These are phyloP conservation scores for Drosophila pachea DNA, from an alignment of 1,140 invertebrate species.

Conservation along the genomic window DNA sequence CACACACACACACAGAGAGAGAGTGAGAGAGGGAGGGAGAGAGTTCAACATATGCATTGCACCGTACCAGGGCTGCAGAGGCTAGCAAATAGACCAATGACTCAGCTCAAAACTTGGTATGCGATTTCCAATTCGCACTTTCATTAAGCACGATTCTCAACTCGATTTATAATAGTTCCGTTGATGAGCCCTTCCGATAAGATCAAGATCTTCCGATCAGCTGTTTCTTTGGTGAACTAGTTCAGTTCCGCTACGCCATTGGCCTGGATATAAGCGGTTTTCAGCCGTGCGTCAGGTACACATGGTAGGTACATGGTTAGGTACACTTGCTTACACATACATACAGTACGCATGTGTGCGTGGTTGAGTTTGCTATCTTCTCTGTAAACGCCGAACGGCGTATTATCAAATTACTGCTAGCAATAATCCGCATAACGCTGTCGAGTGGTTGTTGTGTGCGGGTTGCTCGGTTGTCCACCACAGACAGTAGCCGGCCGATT, in stretches of 20 bases:
- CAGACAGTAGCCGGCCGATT: constrained; percentile 6
- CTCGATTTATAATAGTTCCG: too few species aligned
- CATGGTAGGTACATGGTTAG: too few species aligned
- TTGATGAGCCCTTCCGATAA: too few species aligned
- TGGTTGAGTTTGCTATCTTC: neutral
- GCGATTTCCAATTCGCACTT: neutral
- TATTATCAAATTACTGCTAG: constrained; percentile 38
- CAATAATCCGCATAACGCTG: constrained; percentile 26
- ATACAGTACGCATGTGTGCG: neutral
- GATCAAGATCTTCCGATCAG: too few species aligned
- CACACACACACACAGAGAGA: neutral
- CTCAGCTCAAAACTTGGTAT: neutral
- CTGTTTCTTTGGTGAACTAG: too few species aligned
- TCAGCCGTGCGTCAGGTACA: too few species aligned
- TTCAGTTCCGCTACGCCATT: too few species aligned
- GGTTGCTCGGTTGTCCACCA: too few species aligned
- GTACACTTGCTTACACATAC: neutral
- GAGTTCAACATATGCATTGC: neutral
- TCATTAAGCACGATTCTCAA: too few species aligned
- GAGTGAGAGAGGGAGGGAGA: too few species aligned
- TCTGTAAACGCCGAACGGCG: constrained; percentile 15
- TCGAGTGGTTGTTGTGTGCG: neutral
- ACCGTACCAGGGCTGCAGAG: neutral
- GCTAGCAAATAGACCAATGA: neutral
- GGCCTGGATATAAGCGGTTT: too few species aligned